Evolutionary conservation across 1,140 invertebrate species (phyloP).

Genomic region (Elysia chlorotica): DNA sequence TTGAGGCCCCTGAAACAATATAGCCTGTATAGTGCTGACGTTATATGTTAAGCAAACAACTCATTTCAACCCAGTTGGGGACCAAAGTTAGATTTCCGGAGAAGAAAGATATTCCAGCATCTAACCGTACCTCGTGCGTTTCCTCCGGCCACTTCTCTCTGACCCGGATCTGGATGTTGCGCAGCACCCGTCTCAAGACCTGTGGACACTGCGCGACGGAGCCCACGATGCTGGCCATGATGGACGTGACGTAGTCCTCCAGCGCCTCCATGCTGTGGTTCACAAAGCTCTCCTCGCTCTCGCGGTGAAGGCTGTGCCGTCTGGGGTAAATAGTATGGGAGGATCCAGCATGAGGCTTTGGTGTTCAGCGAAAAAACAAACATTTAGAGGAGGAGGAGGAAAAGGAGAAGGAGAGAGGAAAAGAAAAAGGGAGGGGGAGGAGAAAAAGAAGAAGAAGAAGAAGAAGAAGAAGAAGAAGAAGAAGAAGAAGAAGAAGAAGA

Average conservation of each 20-base stretch:
- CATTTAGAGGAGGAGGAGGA: neutral
- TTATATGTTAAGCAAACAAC: too few species aligned
- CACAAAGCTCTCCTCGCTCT: conserved; percentile 46
- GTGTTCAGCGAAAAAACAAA: too few species aligned
- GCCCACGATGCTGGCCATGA: conserved; percentile 82
- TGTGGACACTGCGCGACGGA: conserved; percentile 85
- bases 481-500: conserved; percentile 9
- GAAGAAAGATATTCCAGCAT: too few species aligned
- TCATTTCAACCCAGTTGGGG: too few species aligned
- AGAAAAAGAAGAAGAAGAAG: conserved; percentile 5
- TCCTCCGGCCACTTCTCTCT: conserved; percentile 35
- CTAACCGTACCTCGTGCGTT: conserved; percentile 31
- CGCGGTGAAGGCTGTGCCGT: conserved; percentile 34
- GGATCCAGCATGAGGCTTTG: too few species aligned
- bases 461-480: conserved; percentile 6
- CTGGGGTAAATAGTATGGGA: too few species aligned
- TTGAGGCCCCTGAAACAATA: too few species aligned
- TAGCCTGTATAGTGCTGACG: too few species aligned
- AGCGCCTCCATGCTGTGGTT: conserved; percentile 30
- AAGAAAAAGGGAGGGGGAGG: neutral
- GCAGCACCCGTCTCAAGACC: conserved; percentile 85
- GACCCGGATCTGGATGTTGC: conserved; percentile 31
- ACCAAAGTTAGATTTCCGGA: too few species aligned
- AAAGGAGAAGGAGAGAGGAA: neutral
- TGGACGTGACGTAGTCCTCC: conserved; percentile 78